Conservation (phyloP, 2,888 invertebrate species). For the Gastracanthus pulcherrimus region DNA sequence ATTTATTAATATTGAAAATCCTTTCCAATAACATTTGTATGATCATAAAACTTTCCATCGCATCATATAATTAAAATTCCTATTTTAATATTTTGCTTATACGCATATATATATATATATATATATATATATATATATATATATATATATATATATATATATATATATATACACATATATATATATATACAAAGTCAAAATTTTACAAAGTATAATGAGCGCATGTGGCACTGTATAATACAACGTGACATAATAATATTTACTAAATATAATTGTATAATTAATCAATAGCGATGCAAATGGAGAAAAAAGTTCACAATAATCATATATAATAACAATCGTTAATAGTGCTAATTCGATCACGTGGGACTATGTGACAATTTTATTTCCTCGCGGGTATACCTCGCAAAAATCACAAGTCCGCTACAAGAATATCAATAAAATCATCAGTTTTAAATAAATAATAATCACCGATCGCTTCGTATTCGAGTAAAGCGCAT, state of each 20-base stretch:
- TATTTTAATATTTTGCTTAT: too few species aligned
- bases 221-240: slow-evolving; percentile 57
- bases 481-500: not conserved
- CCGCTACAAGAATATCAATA: slow-evolving; percentile 4
- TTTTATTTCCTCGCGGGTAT: slow-evolving; percentile 16
- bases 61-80: too few species aligned
- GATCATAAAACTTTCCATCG: too few species aligned
- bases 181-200: too few species aligned
- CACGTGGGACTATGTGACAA: slow-evolving; percentile 14
- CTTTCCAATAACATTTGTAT: too few species aligned
- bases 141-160: too few species aligned
- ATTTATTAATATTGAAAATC: too few species aligned
- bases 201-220: slow-evolving; percentile 52
- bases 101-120: too few species aligned
- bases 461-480: slow-evolving; percentile 1
- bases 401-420: slow-evolving; percentile 27
- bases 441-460: not conserved
- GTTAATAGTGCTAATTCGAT: slow-evolving; percentile 40
- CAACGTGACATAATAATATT: slow-evolving; percentile 53
- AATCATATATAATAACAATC: slow-evolving; percentile 42
- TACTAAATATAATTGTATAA: slow-evolving; percentile 48
- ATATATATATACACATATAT: too few species aligned
- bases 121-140: too few species aligned
- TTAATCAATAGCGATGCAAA: slow-evolving; percentile 52
- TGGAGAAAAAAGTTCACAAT: slow-evolving; percentile 35